Evolutionary conservation across 1,140 invertebrate species (phyloP).

Genomic region (Euwallacea similis): DNA sequence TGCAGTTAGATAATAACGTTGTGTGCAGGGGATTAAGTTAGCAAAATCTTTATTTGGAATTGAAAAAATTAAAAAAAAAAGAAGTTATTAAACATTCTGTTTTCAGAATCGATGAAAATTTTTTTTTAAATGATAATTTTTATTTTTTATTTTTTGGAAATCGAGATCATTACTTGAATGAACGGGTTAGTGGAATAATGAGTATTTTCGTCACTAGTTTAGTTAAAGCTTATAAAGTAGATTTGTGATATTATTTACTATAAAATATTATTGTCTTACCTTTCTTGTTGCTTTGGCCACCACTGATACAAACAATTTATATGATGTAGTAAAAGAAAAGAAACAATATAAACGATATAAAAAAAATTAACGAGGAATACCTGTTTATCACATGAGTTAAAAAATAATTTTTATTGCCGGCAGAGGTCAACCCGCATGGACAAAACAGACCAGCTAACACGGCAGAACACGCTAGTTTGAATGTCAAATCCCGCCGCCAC

Average conservation of each 20-base stretch:
- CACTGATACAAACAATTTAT: too few species aligned
- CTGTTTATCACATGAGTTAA: too few species aligned
- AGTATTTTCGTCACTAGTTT: neutral
- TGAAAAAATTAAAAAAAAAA: neutral
- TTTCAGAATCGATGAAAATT: neutral
- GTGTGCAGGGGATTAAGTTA: neutral
- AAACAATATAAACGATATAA: too few species aligned
- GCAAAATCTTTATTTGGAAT: neutral
- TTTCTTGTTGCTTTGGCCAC: too few species aligned
- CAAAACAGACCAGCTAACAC: conserved; percentile 2
- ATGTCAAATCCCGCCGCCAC: conserved; percentile 19
- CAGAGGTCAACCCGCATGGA: conserved; percentile 3
- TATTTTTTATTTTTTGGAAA: neutral
- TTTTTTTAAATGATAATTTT: neutral
- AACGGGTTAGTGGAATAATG: neutral
- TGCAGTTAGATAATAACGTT: neutral
- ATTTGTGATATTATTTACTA: too few species aligned
- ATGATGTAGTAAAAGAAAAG: too few species aligned
- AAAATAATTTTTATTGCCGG: too few species aligned
- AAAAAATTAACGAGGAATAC: too few species aligned
- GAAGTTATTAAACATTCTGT: neutral
- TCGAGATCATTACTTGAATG: neutral
- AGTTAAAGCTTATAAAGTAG: neutral
- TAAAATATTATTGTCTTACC: too few species aligned
- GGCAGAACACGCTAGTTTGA: neutral